phyloP scores from a whole-genome alignment of 2,888 invertebrate species.

The Patella depressa region DNA sequence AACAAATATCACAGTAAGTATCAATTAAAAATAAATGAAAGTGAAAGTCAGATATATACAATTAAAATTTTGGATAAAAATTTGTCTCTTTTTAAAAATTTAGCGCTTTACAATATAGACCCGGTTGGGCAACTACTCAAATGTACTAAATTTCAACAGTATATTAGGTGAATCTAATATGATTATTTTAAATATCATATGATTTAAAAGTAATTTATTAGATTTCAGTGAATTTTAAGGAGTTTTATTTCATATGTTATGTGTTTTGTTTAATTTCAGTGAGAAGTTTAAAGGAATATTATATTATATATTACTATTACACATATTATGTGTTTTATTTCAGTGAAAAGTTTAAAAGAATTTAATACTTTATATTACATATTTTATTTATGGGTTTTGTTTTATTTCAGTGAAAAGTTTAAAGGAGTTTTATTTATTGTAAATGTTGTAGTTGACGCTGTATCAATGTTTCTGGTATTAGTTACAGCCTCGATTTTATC shows the following conservation, averaged over 20 bases:
- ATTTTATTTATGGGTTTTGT: background rate
- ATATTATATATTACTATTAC: background rate
- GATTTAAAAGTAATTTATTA: too few relatives aligned
- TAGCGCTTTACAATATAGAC: too few relatives aligned
- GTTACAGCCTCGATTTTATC: background rate
- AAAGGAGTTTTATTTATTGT: background rate
- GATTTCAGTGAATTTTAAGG: too few relatives aligned
- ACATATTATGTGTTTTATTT: background rate
- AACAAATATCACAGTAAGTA: too few relatives aligned
- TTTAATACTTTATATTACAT: background rate
- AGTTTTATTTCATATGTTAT: background rate
- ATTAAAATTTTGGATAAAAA: too few relatives aligned
- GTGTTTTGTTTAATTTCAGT: background rate
- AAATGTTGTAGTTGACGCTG: background rate
- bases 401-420: background rate
- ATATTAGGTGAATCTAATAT: too few relatives aligned
- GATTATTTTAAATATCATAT: too few relatives aligned
- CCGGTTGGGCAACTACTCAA: too few relatives aligned
- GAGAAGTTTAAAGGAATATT: background rate
- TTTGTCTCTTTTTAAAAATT: too few relatives aligned
- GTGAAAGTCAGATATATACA: too few relatives aligned
- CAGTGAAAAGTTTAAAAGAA: background rate
- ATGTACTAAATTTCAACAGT: too few relatives aligned
- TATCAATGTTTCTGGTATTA: background rate
- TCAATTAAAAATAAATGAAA: too few relatives aligned